A percentile compares a stretch with the other conserved stretches of the same genome.
These are phyloP conservation scores for Natator depressus DNA, from an alignment of 2,113 vertebrate genomes.

Conservation along the genomic window DNA sequence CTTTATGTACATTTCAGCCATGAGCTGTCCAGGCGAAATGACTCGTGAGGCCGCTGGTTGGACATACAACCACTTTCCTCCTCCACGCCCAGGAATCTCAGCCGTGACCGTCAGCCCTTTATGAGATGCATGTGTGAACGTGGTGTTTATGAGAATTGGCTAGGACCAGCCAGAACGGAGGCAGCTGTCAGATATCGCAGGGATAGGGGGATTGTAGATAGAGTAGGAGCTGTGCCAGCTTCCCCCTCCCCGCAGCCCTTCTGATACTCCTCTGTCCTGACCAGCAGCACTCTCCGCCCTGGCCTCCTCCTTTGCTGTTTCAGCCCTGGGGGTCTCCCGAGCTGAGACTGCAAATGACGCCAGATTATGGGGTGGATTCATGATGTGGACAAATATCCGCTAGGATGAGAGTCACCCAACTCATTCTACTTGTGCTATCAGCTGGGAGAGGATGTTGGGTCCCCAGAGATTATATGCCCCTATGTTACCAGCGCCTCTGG, in stretches of 20 bases:
- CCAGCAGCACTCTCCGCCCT: neutral
- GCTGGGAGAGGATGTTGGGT: neutral
- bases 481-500: fast-evolving
- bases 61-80: neutral
- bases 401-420: neutral
- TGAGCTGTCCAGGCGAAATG: neutral
- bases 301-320: neutral
- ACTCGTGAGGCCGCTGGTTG: neutral
- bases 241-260: neutral
- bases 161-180: neutral
- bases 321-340: neutral
- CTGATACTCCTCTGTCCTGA: neutral
- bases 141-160: neutral
- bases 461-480: neutral
- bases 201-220: neutral
- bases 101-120: neutral
- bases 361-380: neutral
- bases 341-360: no score
- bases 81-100: neutral
- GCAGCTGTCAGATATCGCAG: neutral
- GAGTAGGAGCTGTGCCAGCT: neutral
- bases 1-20: neutral
- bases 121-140: neutral
- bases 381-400: no score
- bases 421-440: neutral